These are phyloP conservation scores for Formica aserva DNA, from an alignment of 2,888 invertebrate genomes.

Conservation along the genomic window DNA sequence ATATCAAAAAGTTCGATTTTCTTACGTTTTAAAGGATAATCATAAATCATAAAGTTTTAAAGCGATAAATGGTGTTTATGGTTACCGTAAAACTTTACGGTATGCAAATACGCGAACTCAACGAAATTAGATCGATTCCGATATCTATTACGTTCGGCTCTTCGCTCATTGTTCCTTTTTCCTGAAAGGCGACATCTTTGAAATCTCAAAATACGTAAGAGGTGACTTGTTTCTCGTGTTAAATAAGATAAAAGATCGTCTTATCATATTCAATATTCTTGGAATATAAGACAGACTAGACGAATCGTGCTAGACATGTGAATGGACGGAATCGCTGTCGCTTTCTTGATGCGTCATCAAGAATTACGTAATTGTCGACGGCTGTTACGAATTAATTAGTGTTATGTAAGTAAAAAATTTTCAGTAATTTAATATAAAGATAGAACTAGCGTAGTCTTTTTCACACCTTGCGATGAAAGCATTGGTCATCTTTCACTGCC, in stretches of 20 bases:
- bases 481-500: slow-evolving; percentile 41
- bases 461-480: neutral
- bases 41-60: too few species aligned
- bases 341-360: slow-evolving; percentile 44
- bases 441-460: neutral
- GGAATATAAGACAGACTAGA: neutral
- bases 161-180: neutral
- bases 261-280: slow-evolving; percentile 8
- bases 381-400: neutral
- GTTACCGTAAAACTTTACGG: neutral
- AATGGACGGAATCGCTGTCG: slow-evolving; percentile 1
- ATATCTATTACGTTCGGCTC: neutral
- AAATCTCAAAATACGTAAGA: neutral
- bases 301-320: neutral
- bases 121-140: neutral
- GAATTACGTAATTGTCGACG: slow-evolving; percentile 23
- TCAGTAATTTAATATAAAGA: slow-evolving; percentile 28
- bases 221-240: neutral
- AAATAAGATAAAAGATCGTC: neutral
- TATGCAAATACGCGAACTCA: neutral
- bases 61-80: too few species aligned
- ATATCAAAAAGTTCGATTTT: neutral
- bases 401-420: slow-evolving; percentile 8
- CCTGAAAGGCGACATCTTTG: neutral
- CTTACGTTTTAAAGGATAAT: neutral